A percentile compares a stretch with the other conserved stretches of the same genome.
These are phyloP conservation scores for Patella vulgata DNA, from an alignment of 1,140 invertebrate species.

Conservation along the genomic window DNA sequence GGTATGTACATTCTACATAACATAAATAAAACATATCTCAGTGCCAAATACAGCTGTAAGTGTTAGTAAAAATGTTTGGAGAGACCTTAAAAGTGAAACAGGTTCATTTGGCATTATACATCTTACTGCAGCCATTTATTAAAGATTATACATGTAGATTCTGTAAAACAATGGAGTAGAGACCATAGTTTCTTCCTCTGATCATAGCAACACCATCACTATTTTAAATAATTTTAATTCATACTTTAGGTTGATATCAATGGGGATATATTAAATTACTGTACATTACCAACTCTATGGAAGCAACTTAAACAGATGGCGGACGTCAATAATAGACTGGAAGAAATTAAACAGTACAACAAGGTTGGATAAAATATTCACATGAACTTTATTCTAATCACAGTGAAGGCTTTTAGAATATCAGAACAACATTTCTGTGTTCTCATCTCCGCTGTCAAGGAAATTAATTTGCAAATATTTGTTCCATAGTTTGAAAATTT, in stretches of 20 bases:
- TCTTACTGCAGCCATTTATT: background rate
- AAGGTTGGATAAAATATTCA: constrained; percentile 20
- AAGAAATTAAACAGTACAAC: constrained; percentile 33
- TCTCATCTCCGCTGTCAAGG: too few species aligned
- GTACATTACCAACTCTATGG: constrained; percentile 34
- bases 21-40: background rate
- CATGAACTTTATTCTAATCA: too few species aligned
- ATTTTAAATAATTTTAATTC: background rate
- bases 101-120: background rate
- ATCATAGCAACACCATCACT: too few species aligned
- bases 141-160: too few species aligned
- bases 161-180: too few species aligned
- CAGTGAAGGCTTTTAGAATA: too few species aligned
- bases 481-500: too few species aligned
- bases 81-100: background rate
- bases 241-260: constrained; percentile 22
- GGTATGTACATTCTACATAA: constrained; percentile 11
- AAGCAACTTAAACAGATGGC: constrained; percentile 34
- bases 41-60: background rate
- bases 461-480: too few species aligned
- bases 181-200: too few species aligned
- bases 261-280: constrained; percentile 26
- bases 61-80: background rate
- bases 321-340: constrained; percentile 26
- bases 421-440: too few species aligned